These are phyloP conservation scores for Drosophila ficusphila DNA, from an alignment of 1,140 invertebrate species.

Conservation along the genomic window DNA sequence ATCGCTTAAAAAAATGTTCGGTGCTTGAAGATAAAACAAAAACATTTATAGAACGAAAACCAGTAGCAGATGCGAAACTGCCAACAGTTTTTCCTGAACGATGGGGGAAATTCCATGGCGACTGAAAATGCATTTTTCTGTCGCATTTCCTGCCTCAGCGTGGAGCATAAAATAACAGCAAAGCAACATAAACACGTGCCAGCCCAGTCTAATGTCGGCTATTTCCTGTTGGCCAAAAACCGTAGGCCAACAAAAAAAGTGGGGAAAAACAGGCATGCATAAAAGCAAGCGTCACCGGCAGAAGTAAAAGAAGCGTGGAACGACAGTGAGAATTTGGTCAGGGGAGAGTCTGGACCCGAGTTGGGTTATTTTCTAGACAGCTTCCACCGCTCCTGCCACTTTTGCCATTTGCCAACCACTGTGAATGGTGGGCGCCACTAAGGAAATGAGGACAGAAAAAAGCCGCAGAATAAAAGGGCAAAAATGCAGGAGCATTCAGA, in stretches of 20 bases:
- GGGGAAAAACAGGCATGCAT: slow-evolving; percentile 43
- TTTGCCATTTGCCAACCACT: not conserved
- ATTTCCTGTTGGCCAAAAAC: slow-evolving; percentile 75
- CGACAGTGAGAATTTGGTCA: slow-evolving; percentile 25
- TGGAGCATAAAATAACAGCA: slow-evolving; percentile 58
- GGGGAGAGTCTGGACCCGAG: slow-evolving; percentile 21
- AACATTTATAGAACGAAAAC: not conserved
- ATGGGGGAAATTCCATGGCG: slow-evolving; percentile 31
- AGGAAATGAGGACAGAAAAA: slow-evolving; percentile 25
- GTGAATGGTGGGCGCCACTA: not conserved
- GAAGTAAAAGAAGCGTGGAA: slow-evolving; percentile 32
- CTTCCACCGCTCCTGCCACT: slow-evolving; percentile 2
- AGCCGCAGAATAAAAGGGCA: slow-evolving; percentile 7
- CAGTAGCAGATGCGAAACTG: slow-evolving; percentile 30
- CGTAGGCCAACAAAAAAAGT: slow-evolving; percentile 34
- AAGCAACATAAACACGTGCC: slow-evolving; percentile 70
- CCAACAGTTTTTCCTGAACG: slow-evolving; percentile 37
- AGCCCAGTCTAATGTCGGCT: slow-evolving; percentile 72
- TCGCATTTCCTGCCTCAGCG: slow-evolving; percentile 54
- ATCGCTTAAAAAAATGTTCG: slow-evolving; percentile 12
- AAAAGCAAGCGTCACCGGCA: slow-evolving; percentile 42
- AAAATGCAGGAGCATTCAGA: not conserved
- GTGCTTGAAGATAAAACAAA: slow-evolving; percentile 4
- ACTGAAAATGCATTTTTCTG: slow-evolving; percentile 55
- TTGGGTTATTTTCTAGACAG: slow-evolving; percentile 37